Base-by-base conservation (phyloP, 2,888 invertebrate species). In the Julus scandinavius region DNA sequence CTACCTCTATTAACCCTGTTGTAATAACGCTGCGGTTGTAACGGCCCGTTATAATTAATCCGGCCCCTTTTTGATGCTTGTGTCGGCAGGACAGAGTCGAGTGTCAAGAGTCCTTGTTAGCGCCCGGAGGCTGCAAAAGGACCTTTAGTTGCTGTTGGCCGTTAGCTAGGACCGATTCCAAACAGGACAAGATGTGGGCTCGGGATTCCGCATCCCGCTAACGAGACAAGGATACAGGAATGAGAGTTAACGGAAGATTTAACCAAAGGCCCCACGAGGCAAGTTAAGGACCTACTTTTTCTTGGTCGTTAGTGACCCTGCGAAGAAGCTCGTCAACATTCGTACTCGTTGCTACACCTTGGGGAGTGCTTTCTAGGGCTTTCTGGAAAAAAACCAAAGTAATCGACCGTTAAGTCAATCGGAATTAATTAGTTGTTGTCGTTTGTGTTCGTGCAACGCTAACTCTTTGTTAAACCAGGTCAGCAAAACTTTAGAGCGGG, bases 91-190 rank as follows among this genome's bases (percentile, higher is more conserved):
- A 63, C n/a, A 2, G 63, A 17, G 20, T n/a, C 63, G 63, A 63
- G n/a, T 63, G 63, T 63, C 63, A 63, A 63, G 63, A 63, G 7
- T 63, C 63, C 63, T 63, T 63, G 63, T 20, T 63, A 5, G 63
- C n/a, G 20, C 63, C 63, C 1, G 63, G 63, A 2, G 63, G n/a
- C n/a, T 63, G n/a, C 20, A 63, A 20, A 13, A 63, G 63, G n/a
- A 63, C n/a, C n/a, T n/a, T 63, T 63, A 63, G 20, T 7, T 63
- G 63, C n/a, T 63, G 63, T 20, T 63, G 63, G 20, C 63, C 63
- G 20, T 63, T 63, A 20, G 63, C n/a, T 20, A 63, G n/a, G 4
- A 63, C 63, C 1, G 63, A 63, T 63, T 63, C 63, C 63, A 63
- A 63, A 20, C 63, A 63, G 17, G 63, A 63, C n/a, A 63, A 63